phyloP scores from a whole-genome alignment of 1,140 invertebrate species.

The Dryas iulia region DNA sequence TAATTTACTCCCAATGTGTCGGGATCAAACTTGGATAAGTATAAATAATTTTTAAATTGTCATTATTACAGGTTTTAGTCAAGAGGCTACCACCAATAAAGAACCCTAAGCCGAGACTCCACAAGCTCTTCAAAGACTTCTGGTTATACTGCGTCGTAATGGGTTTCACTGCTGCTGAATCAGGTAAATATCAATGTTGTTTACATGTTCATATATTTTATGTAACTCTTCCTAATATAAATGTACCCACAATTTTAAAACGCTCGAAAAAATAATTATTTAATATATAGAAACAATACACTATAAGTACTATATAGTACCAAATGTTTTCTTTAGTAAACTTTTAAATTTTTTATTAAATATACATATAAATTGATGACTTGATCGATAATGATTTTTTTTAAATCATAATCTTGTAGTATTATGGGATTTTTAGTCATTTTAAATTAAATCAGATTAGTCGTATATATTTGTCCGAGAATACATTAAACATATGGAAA shows the following conservation, averaged over 20 bases:
- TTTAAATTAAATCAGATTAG: too few species aligned
- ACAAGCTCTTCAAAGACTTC: conserved; percentile 98
- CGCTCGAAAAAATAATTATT: conserved; percentile 30
- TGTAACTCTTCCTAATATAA: conserved; percentile 29
- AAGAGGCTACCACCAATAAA: conserved; percentile 93
- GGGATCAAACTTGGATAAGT: too few species aligned
- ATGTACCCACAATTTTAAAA: conserved; percentile 42
- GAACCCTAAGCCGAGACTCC: conserved; percentile 95
- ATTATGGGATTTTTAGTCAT: too few species aligned
- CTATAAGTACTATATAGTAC: neutral
- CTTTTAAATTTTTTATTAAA: too few species aligned
- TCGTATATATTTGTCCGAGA: too few species aligned
- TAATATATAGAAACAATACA: neutral
- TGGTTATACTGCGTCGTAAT: conserved; percentile 99
- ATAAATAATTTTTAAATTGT: neutral
- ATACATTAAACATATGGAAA: too few species aligned
- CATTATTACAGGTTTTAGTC: conserved; percentile 81
- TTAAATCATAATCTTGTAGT: too few species aligned
- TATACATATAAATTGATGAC: too few species aligned
- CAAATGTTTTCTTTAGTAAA: too few species aligned
- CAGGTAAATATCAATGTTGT: conserved; percentile 79
- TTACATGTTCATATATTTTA: neutral
- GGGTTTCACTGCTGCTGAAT: conserved; percentile 95
- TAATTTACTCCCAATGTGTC: too few species aligned
- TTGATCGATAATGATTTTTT: too few species aligned